Conservation (phyloP, 2,888 invertebrate species). For the Metellina segmentata region DNA sequence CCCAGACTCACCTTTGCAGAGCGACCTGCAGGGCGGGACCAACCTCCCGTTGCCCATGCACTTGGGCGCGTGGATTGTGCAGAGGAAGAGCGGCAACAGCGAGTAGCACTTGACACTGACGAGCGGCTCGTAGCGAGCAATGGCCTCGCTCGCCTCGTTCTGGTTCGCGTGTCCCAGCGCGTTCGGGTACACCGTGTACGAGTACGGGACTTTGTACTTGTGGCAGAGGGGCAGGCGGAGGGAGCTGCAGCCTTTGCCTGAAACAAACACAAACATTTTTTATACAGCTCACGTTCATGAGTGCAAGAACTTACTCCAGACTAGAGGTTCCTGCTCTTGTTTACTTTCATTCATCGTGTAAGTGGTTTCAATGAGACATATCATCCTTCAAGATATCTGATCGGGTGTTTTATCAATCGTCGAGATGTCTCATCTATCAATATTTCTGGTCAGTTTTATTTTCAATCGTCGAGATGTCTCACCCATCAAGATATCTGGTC, state of each 20-base stretch:
- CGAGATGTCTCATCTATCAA: too few relatives aligned
- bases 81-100: conserved; percentile 78
- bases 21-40: conserved; percentile 75
- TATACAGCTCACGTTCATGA: too few relatives aligned
- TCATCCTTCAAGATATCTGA: too few relatives aligned
- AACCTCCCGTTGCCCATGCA: conserved; percentile 64
- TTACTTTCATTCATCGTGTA: too few relatives aligned
- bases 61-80: conserved; percentile 78
- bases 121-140: conserved; percentile 77
- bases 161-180: conserved; percentile 75
- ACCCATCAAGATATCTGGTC: too few relatives aligned
- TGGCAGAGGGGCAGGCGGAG: conserved; percentile 77
- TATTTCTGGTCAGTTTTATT: too few relatives aligned
- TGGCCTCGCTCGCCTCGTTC: conserved; percentile 75
- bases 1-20: conserved; percentile 77
- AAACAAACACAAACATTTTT: not conserved
- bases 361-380: too few relatives aligned
- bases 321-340: too few relatives aligned
- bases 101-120: conserved; percentile 78
- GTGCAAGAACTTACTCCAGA: too few relatives aligned
- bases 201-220: conserved; percentile 78
- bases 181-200: conserved; percentile 77
- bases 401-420: too few relatives aligned
- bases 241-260: conserved; percentile 74
- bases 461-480: too few relatives aligned